These are phyloP conservation scores for Sminthopsis crassicaudata DNA, from an alignment of 2,113 vertebrate species.

Conservation along the genomic window DNA sequence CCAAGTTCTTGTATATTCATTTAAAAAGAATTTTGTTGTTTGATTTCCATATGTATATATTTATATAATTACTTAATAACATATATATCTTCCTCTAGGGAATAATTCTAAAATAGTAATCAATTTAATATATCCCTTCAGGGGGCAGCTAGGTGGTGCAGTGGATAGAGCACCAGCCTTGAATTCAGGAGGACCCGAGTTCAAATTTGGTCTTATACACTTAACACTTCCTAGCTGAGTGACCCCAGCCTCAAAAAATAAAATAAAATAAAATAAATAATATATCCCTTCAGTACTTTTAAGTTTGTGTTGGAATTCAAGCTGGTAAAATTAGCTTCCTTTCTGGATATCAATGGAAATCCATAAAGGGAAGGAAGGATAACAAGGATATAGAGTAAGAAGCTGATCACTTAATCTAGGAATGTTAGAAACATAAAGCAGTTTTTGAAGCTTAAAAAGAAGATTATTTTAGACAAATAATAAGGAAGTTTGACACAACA, in stretches of 20 bases:
- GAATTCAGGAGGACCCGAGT: too few relatives aligned
- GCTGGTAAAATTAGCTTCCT: not conserved
- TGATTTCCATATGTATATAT: too few relatives aligned
- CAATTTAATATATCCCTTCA: not conserved
- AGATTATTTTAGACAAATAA: constrained; percentile 23
- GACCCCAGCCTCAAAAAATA: too few relatives aligned
- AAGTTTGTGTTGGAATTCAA: constrained; percentile 34
- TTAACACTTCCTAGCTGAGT: too few relatives aligned
- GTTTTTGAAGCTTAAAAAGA: constrained; percentile 7
- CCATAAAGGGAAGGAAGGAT: not conserved
- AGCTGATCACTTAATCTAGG: not conserved
- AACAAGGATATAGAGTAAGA: not conserved
- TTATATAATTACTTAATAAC: not conserved
- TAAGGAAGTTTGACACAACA: not conserved
- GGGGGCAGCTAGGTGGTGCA: too few relatives aligned
- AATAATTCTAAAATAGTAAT: not conserved
- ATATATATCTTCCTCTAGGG: not conserved
- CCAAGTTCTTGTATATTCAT: not conserved
- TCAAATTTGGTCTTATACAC: too few relatives aligned
- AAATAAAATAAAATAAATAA: too few relatives aligned
- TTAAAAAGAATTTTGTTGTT: too few relatives aligned
- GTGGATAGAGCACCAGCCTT: too few relatives aligned
- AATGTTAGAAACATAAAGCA: constrained; percentile 15
- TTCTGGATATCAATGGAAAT: not conserved
- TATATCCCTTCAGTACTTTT: not conserved